Base-by-base conservation (phyloP, 1,140 invertebrate species). In the Sitobion miscanthi region DNA sequence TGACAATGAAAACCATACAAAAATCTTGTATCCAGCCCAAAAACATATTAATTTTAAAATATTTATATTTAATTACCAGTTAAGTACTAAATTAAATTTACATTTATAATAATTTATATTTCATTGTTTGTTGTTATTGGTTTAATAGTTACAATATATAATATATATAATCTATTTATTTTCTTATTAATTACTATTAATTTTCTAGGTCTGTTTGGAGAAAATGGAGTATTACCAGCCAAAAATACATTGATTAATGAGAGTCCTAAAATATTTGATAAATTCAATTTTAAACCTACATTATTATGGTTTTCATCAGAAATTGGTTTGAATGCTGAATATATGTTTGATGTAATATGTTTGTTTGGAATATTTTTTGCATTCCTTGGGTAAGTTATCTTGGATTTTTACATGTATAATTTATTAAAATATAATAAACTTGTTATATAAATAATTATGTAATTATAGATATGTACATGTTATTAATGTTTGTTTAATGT, bases 151-250 rank as follows among this genome's bases (percentile, higher is more conserved):
- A 14, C 0, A 30, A 69, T 14, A 4, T n/a, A 69, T 69, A n/a
- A 30, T 69, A 14, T 69, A 69, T 14, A n/a, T 69, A n/a, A 69
- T 69, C 0, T 85, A 42, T 87, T 52, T 1, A 87, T 20, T 88
- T 87, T n/a, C n/a, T 3, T 90, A 89, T 57, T 38, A 25, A 30
- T 94, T 45, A 45, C 9, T n/a, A n/a, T 4, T 52, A 52, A 2
- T 69, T 69, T 95, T 95, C 9, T 94, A 98, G 97, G 97, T 93
- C 95, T 98, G 11, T 98, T 97, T 95, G 97, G 97, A 3, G 96
- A 97, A 94, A 97, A 97, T 96, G 98, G 98, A 93, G 95, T 98
- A 86, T 95, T 98, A 93, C 98, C 97, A 90, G 97, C 96, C 47
- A 96, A 96, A 94, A 95, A 96, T 11, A 96, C 97, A 49, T 94